A percentile compares a stretch with the other conserved stretches of the same genome.
Conservation (phyloP, 2,797 vertebrate genomes). For the Cyclopterus lumpus region DNA sequence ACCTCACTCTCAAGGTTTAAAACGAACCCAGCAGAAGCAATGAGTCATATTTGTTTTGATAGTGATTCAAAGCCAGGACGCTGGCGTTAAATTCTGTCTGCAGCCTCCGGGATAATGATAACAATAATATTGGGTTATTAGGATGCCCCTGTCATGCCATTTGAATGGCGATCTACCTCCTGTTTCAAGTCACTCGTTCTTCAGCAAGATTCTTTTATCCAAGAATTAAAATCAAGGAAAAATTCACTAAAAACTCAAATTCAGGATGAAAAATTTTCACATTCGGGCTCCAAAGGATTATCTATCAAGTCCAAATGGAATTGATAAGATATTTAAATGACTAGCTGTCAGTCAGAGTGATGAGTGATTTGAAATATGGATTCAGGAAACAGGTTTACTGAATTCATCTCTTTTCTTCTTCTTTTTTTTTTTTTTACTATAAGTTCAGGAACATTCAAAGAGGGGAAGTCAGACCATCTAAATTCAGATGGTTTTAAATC, state of each 20-base stretch:
- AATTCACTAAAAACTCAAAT: background rate
- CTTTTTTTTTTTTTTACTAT: no score
- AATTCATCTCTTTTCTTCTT: background rate
- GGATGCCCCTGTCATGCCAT: background rate
- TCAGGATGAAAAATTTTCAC: background rate
- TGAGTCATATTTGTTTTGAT: background rate
- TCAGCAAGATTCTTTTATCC: background rate
- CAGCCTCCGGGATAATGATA: background rate
- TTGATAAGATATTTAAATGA: background rate
- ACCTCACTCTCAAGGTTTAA: background rate
- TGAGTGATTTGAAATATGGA: background rate
- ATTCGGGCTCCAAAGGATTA: background rate
- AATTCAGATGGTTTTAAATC: background rate
- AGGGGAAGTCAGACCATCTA: background rate
- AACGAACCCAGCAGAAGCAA: background rate
- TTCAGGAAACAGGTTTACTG: background rate
- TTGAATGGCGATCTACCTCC: conserved; percentile 54
- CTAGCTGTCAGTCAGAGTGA: background rate
- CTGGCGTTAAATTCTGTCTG: background rate
- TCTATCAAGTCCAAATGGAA: background rate
- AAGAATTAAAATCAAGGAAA: background rate
- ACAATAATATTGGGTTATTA: no score
- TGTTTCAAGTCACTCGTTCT: conserved; percentile 21
- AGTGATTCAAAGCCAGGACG: background rate
- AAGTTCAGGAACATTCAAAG: background rate